Evolutionary conservation across 2,113 vertebrate species (phyloP).

Genomic region (Elanoides forficatus): DNA sequence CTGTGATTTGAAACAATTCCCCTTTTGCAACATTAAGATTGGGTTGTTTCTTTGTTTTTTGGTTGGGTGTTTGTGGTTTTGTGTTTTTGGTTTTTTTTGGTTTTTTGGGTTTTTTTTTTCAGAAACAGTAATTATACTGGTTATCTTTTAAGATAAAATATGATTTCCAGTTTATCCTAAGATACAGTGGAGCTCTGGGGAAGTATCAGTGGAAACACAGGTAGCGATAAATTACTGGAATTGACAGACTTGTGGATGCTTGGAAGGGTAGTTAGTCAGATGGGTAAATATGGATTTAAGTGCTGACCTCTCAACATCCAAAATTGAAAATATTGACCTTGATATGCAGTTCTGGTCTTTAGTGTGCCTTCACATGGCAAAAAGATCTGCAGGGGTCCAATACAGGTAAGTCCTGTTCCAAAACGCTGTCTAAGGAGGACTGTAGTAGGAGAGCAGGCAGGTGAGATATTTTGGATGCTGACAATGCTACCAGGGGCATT

Average conservation of each 20-base stretch:
- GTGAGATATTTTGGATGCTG: not conserved
- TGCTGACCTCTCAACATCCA: not conserved
- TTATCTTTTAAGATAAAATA: not conserved
- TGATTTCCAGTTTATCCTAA: not conserved
- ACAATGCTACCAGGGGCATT: accelerated
- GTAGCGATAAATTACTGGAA: not conserved
- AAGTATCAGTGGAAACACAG: not conserved
- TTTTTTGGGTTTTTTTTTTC: not conserved
- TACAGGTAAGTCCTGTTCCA: not conserved
- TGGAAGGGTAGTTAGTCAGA: not conserved
- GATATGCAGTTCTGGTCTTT: not conserved
- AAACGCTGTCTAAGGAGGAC: not conserved
- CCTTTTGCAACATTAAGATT: not conserved
- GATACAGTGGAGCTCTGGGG: not conserved
- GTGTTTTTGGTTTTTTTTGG: too few species aligned
- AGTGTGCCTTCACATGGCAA: not conserved
- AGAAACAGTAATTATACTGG: not conserved
- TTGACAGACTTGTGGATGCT: not conserved
- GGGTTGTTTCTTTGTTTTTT: not conserved
- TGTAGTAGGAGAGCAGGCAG: not conserved
- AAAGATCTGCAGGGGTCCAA: not conserved
- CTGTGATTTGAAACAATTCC: not conserved
- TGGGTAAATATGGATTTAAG: not conserved
- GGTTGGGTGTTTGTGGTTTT: too few species aligned
- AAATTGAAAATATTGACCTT: not conserved